These are phyloP conservation scores for Eupeodes latifasciatus DNA, from an alignment of 2,888 invertebrate genomes.

Conservation along the genomic window DNA sequence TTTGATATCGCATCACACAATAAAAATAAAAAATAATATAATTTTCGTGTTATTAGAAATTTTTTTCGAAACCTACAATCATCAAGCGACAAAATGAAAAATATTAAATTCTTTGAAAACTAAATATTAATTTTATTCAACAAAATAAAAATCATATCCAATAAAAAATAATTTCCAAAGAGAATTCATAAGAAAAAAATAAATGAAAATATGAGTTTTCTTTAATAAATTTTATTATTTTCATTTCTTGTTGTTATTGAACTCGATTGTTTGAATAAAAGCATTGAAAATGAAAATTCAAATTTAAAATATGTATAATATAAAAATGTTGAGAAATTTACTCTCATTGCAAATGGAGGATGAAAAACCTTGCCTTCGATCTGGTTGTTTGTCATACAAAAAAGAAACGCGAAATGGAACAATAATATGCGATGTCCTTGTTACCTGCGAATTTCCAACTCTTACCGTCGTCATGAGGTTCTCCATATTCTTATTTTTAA, in stretches of 20 bases:
- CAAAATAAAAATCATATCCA: not conserved
- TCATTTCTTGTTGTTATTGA: not conserved
- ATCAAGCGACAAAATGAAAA: too few species aligned
- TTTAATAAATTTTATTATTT: not conserved
- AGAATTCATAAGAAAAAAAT: not conserved
- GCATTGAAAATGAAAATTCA: not conserved
- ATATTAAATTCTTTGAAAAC: not conserved
- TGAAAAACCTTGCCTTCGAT: not conserved
- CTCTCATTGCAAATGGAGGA: not conserved
- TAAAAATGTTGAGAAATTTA: not conserved
- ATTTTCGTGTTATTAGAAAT: too few species aligned
- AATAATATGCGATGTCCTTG: conserved; percentile 43
- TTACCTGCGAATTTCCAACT: conserved; percentile 6
- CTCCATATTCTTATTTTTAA: not conserved
- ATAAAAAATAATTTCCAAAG: not conserved
- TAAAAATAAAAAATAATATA: too few species aligned
- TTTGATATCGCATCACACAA: too few species aligned
- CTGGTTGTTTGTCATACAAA: not conserved
- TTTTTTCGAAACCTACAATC: too few species aligned
- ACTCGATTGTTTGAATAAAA: not conserved
- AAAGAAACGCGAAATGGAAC: conserved; percentile 16
- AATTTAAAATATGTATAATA: not conserved
- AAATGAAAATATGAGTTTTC: not conserved
- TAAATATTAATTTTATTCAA: not conserved
- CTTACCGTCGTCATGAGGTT: not conserved